Conservation (phyloP, 2,888 invertebrate genomes). For the Lordiphosa andalusiaca region DNA sequence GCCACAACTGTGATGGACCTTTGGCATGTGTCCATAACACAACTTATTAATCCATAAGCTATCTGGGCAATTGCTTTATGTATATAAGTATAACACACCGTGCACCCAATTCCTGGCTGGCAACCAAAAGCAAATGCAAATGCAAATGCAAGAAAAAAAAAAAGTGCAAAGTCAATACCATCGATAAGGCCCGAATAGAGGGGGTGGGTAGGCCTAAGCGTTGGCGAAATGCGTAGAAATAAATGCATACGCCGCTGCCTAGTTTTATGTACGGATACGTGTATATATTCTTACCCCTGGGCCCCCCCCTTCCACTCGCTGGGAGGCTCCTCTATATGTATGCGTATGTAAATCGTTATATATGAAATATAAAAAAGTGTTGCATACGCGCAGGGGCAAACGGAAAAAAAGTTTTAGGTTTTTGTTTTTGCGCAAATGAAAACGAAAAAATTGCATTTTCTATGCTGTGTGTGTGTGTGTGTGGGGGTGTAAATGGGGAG, state of each 20-base stretch:
- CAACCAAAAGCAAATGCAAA: conserved; percentile 16
- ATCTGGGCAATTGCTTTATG: conserved; percentile 55
- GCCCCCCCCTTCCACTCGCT: conserved; percentile 21
- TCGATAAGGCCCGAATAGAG: conserved; percentile 61
- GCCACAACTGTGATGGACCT: conserved; percentile 22
- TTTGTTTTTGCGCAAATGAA: conserved; percentile 51
- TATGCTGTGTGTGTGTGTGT: conserved; percentile 27
- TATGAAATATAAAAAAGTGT: conserved; percentile 42
- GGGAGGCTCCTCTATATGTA: background rate
- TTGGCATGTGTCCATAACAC: conserved; percentile 46
- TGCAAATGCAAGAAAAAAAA: conserved; percentile 33
- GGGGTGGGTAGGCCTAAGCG: conserved; percentile 26
- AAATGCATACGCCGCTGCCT: conserved; percentile 40
- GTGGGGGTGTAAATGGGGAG: conserved; percentile 15
- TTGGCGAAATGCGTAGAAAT: conserved; percentile 57
- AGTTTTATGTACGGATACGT: background rate
- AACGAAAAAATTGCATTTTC: conserved; percentile 70
- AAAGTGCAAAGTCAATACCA: conserved; percentile 76
- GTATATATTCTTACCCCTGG: conserved; percentile 15
- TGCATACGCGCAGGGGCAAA: conserved; percentile 58
- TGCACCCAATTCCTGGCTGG: conserved; percentile 8
- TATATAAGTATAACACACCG: conserved; percentile 1
- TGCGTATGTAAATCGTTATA: conserved; percentile 18
- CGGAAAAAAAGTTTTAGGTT: conserved; percentile 48
- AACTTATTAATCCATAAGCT: conserved; percentile 68